phyloP scores from a whole-genome alignment of 2,888 invertebrate species.

The Calliphora vomitoria region DNA sequence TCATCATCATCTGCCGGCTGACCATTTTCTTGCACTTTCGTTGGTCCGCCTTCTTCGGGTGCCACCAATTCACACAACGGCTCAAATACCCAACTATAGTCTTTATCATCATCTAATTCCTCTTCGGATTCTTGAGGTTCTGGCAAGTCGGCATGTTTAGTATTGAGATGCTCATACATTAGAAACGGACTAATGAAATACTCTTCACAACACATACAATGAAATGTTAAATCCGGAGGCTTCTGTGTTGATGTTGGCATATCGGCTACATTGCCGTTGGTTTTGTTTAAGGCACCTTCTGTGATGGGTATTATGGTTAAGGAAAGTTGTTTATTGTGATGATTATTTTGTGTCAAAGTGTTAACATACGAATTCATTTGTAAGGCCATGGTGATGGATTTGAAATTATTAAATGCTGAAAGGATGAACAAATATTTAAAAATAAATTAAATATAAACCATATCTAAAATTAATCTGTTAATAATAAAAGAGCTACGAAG shows the following conservation, averaged over 20 bases:
- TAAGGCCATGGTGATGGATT: conserved; percentile 64
- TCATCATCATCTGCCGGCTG: conserved; percentile 74
- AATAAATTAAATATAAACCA: not conserved
- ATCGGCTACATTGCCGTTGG: conserved; percentile 7
- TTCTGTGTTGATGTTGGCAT: conserved; percentile 72
- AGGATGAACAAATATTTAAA: not conserved
- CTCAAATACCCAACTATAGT: conserved; percentile 83
- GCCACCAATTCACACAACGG: conserved; percentile 81
- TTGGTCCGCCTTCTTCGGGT: conserved; percentile 55
- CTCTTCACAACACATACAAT: conserved; percentile 83
- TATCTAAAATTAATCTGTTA: no score
- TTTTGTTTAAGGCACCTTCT: conserved; percentile 70
- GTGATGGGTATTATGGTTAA: conserved; percentile 83
- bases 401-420: conserved; percentile 21
- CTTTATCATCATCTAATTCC: conserved; percentile 78
- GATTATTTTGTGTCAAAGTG: conserved; percentile 14
- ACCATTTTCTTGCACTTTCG: not conserved
- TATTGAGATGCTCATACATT: conserved; percentile 83
- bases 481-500: no score
- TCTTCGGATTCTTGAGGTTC: conserved; percentile 73
- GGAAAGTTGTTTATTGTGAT: conserved; percentile 68
- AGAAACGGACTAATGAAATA: conserved; percentile 82
- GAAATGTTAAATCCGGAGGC: conserved; percentile 84
- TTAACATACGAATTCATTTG: conserved; percentile 60
- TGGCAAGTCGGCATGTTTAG: conserved; percentile 79